Base-by-base conservation (phyloP, 1,140 invertebrate genomes). In the Brachionus rotundiformis region DNA sequence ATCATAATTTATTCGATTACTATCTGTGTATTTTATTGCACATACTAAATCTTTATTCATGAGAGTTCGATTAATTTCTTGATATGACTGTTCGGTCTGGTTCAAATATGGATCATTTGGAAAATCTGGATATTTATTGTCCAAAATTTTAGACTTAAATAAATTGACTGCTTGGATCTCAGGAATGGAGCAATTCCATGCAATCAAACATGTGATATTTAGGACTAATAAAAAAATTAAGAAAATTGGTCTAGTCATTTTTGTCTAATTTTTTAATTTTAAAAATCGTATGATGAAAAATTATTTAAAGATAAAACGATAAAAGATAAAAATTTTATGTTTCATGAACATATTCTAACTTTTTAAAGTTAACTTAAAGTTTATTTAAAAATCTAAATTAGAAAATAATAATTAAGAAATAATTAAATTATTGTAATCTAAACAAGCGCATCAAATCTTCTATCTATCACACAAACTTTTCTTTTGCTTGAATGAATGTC, bases 101-200 rank as follows among this genome's bases (percentile, higher is more conserved):
- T 73, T 73, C 13, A 31, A 31, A 44, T 73, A 73, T 13, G 68
- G 68, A 47, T 73, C 68, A 44, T 31, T 44, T 11, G 36, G 36
- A 73, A 73, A 73, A 23, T 25, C 13, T 25, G 68, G 68, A 73
- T 73, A 73, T 25, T 23, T 16, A 25, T 73, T 73, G n/a, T 23
- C 11, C 19, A 73, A 23, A 44, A 47, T 44, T 73, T 73, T 73
- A 1, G 16, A 39, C 23, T 44, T 73, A 25, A 73, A 73, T 13
- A 44, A 44, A 13, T 73, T 6, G 5, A 29, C 36, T 13, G 68
- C 68, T 41, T 73, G 23, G 3, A 44, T 44, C 25, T 25, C 13
- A 0, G 8, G 16, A 19, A 25, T 44, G 41, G 68, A 44, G 27
- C 68, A 73, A 44, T 73, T 73, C 68, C 68, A 73, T 54, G 16